Evolutionary conservation across 2,797 vertebrate species (phyloP).

Genomic region (Rhinoraja longicauda): DNA sequence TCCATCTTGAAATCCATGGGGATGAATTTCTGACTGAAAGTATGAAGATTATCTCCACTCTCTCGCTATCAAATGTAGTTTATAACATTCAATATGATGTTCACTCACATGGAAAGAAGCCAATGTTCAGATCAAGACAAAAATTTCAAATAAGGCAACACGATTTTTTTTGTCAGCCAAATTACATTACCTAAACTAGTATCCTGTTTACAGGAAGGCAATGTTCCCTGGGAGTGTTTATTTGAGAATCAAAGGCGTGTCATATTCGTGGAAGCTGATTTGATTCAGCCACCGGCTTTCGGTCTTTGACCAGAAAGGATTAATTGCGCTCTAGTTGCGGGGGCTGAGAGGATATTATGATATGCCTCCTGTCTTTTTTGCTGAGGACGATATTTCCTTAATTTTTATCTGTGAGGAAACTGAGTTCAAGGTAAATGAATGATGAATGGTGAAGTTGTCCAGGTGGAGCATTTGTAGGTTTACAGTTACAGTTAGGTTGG

Average conservation of each 20-base stretch:
- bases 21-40: neutral
- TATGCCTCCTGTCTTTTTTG: too few species aligned
- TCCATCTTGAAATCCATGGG: neutral
- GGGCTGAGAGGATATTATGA: neutral
- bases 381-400: neutral
- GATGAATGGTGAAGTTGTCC: neutral
- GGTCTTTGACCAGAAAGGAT: neutral
- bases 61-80: neutral
- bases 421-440: neutral
- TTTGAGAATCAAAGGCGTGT: too few species aligned
- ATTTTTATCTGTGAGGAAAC: neutral
- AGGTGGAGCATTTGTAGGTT: neutral
- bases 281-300: neutral
- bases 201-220: too few species aligned
- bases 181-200: too few species aligned
- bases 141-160: too few species aligned
- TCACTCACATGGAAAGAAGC: neutral
- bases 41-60: neutral
- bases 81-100: neutral
- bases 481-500: neutral
- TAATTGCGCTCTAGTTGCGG: neutral
- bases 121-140: too few species aligned
- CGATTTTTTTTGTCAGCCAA: too few species aligned
- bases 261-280: too few species aligned
- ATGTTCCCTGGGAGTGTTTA: too few species aligned